Evolutionary conservation across 2,113 vertebrate species (phyloP), one percentile per base, ranked within the genome.

Genomic region (Gila orcuttii): DNA sequence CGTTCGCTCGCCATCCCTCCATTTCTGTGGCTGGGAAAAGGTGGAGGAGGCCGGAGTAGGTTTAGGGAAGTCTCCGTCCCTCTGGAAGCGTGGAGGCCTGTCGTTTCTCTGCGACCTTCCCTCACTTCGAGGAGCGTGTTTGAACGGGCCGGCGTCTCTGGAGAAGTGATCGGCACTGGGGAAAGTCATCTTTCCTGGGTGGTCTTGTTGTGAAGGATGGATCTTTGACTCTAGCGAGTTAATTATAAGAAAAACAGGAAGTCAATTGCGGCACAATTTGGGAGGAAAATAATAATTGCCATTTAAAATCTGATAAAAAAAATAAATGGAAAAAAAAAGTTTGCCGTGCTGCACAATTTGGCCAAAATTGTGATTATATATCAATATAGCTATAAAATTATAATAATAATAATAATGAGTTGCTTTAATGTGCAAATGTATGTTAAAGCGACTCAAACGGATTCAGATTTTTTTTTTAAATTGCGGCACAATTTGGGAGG

Each of bases 71-170:
- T 97, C 97, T 45, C 90, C 90, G 83, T 99, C 98, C 90, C 92
- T 96, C 92, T 97, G 96, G 91, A 99, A 99, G 85, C 97, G 97
- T 88, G 98, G 97, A 0, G 97, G 97, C 86, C 97, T 95, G 90
- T 99, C 97, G 66, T 96, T 97, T 89, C 97, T 95, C 84, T 94
- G 96, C 57, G 91, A 92, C 59, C 96, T 95, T 78, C 93, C 93
- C 80, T 98, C 96, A 85, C 94, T 96, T 79, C 97, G 94, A 33
- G 94, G 91, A 87, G 95, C 74, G 71, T 96, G 94, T 90, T 94
- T 96, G 89, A 89, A 89, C 78, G 96, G 95, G 89, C 89, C 91
- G 39, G 91, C 71, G 36, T 97, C 96, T 95, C 96, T 97, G 89
- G 95, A 60, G 91, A 95, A 92, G 84, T 94, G 81, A 79, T 94